Evolutionary conservation across 1,140 invertebrate species (phyloP).

Genomic region (Trypoxylus dichotomus): DNA sequence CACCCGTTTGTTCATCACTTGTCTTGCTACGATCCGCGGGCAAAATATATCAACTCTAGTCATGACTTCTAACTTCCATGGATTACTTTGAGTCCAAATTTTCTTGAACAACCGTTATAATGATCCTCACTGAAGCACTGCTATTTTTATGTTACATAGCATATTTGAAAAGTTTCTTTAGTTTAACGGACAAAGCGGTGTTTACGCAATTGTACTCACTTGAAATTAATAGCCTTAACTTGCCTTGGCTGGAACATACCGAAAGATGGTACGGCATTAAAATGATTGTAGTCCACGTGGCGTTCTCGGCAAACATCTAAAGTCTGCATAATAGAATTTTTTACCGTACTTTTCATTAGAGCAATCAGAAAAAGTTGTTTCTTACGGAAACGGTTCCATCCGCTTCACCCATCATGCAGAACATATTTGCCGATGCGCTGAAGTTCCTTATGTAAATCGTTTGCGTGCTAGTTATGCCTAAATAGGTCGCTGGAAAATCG

Average conservation of each 20-base stretch:
- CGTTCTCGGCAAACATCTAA: background rate
- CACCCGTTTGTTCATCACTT: too few species aligned
- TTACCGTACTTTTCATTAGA: background rate
- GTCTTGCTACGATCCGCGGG: too few species aligned
- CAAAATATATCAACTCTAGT: too few species aligned
- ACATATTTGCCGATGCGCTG: slow-evolving; percentile 40
- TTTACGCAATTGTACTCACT: background rate
- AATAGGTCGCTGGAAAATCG: slow-evolving; percentile 42
- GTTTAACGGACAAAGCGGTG: too few species aligned
- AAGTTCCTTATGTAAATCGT: slow-evolving; percentile 41
- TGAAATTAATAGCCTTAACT: background rate
- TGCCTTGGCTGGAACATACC: background rate
- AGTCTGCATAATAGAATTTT: background rate
- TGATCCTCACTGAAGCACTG: too few species aligned
- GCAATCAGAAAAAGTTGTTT: background rate
- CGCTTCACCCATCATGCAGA: slow-evolving; percentile 39
- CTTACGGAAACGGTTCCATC: slow-evolving; percentile 33
- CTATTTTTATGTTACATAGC: too few species aligned
- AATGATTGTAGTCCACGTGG: background rate
- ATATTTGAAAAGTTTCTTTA: too few species aligned
- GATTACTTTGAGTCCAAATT: too few species aligned
- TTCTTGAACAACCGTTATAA: too few species aligned
- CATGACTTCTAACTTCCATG: too few species aligned
- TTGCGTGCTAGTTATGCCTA: slow-evolving; percentile 34
- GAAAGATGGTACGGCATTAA: background rate